Conservation (phyloP, 2,113 vertebrate species). For the Malurus elegans region DNA sequence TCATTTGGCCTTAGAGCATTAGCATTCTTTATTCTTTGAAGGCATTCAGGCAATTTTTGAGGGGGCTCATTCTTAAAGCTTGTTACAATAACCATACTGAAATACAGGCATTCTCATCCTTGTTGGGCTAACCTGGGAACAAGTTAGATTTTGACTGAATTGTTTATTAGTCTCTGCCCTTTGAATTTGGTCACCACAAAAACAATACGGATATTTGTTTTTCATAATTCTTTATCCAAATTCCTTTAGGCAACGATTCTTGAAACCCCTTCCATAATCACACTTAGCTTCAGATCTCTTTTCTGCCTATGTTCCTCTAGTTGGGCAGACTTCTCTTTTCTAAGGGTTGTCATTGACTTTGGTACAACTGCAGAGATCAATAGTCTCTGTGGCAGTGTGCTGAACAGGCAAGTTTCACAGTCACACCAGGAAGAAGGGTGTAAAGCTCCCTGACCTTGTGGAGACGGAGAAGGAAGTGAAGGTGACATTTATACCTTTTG, state of each 20-base stretch:
- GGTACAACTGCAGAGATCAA: neutral
- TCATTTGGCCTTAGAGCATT: neutral
- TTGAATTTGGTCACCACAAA: neutral
- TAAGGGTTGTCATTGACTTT: neutral
- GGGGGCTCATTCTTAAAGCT: neutral
- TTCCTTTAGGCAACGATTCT: neutral
- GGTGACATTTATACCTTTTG: constrained; percentile 29
- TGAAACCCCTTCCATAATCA: neutral
- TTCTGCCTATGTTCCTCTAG: neutral
- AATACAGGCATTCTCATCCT: neutral
- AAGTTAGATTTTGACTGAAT: neutral
- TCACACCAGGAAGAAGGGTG: neutral
- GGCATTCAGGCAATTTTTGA: neutral
- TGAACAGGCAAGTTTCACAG: constrained; percentile 22
- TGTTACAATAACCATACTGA: neutral
- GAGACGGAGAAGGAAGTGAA: neutral
- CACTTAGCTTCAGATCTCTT: neutral
- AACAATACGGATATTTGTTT: neutral
- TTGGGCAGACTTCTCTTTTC: neutral
- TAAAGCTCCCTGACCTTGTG: constrained; percentile 22
- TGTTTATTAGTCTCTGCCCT: neutral
- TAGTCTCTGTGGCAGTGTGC: constrained; percentile 3
- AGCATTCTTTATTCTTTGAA: neutral
- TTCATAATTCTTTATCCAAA: neutral
- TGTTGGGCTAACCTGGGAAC: neutral